Conservation (phyloP, 2,888 invertebrate species). For the Carpatolechia fugitivella region DNA sequence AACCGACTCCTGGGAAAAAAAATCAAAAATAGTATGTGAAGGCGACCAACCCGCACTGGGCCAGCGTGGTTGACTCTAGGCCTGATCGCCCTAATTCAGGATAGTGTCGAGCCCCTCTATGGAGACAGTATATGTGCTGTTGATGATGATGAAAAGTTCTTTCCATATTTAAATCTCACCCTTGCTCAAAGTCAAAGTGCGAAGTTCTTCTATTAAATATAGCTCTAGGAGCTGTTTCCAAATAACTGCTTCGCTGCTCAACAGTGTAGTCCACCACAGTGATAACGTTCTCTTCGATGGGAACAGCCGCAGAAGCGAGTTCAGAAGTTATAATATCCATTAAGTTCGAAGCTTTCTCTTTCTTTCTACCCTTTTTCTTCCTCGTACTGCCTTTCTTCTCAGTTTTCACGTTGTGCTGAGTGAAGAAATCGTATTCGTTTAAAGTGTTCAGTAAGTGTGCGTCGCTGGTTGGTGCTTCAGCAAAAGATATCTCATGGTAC, state of each 20-base stretch:
- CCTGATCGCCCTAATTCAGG: no score
- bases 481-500: constrained; percentile 59
- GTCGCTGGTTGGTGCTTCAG: constrained; percentile 33
- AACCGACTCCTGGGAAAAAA: no score
- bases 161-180: constrained; percentile 37
- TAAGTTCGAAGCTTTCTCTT: constrained; percentile 39
- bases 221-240: constrained; percentile 30
- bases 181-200: constrained; percentile 42
- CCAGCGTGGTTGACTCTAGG: no score
- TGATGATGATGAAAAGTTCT: neutral
- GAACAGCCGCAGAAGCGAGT: constrained; percentile 40
- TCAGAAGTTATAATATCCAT: constrained; percentile 60
- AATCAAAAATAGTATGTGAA: no score
- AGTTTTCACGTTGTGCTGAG: constrained; percentile 40
- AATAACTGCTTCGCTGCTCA: constrained; percentile 34
- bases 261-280: constrained; percentile 32
- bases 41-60: no score
- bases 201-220: constrained; percentile 29
- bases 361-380: constrained; percentile 50
- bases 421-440: constrained; percentile 58
- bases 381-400: constrained; percentile 34
- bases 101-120: no score
- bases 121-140: no score
- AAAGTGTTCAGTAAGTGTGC: constrained; percentile 32
- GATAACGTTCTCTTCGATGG: constrained; percentile 48